These are phyloP conservation scores for Acrocephalus kingi DNA, from an alignment of 2,113 vertebrate species.

Conservation along the genomic window DNA sequence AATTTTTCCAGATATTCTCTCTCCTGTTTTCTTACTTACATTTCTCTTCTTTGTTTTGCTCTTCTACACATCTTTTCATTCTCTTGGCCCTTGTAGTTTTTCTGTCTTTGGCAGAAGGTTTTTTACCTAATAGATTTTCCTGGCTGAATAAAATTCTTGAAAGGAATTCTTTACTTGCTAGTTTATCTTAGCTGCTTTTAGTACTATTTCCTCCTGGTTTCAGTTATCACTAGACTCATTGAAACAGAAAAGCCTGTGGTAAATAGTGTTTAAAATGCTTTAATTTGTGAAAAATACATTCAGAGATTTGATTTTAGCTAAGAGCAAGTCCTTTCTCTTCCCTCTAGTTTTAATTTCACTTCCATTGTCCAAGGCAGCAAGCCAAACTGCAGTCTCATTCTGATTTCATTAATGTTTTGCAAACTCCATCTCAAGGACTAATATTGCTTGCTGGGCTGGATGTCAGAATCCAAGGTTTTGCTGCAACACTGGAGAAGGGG, in stretches of 20 bases:
- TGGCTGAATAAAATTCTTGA: background rate
- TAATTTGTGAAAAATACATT: background rate
- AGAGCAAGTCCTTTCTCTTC: constrained; percentile 17
- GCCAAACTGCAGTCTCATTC: constrained; percentile 67
- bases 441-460: constrained; percentile 9
- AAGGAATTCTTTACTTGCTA: background rate
- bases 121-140: background rate
- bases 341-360: constrained; percentile 33
- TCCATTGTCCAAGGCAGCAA: constrained; percentile 32
- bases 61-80: background rate
- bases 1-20: background rate
- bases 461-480: constrained; percentile 58
- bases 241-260: background rate
- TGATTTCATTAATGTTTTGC: constrained; percentile 63
- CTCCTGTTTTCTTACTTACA: background rate
- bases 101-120: background rate
- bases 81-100: background rate
- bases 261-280: background rate
- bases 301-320: background rate
- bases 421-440: constrained; percentile 48
- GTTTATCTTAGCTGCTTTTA: background rate
- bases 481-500: constrained; percentile 42
- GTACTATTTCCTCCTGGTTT: background rate
- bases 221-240: background rate
- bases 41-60: background rate